Conservation (phyloP, 2,888 invertebrate species). For the Helicoverpa assulta region DNA sequence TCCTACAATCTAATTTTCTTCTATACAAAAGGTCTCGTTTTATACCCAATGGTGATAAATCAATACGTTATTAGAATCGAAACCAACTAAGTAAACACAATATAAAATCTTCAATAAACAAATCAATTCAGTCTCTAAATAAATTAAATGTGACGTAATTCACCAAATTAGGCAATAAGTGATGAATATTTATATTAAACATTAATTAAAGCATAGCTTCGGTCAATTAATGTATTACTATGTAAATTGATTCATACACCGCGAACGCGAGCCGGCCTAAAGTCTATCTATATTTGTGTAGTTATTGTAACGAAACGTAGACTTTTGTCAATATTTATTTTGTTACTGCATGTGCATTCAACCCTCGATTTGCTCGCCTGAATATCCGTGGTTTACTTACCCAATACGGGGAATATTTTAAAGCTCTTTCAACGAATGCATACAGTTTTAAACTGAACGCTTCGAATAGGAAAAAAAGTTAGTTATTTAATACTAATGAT, state of each 20-base stretch:
- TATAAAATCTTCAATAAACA: constrained; percentile 4
- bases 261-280: constrained; percentile 14
- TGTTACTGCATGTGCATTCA: constrained; percentile 39
- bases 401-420: constrained; percentile 29
- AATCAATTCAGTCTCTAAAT: constrained; percentile 19
- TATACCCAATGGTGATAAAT: not conserved
- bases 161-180: constrained; percentile 36
- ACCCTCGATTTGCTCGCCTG: constrained; percentile 10
- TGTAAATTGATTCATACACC: constrained; percentile 52
- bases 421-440: constrained; percentile 20
- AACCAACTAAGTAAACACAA: constrained; percentile 4
- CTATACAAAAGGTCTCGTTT: too few species aligned
- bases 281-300: constrained; percentile 12
- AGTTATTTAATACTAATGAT: not conserved
- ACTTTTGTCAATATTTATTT: constrained; percentile 43
- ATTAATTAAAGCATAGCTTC: constrained; percentile 48
- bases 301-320: constrained; percentile 8
- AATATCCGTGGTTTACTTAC: constrained; percentile 37
- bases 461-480: not conserved
- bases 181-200: constrained; percentile 42
- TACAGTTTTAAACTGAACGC: constrained; percentile 9
- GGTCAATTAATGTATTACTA: constrained; percentile 48
- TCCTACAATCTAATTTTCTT: too few species aligned
- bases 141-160: constrained; percentile 19
- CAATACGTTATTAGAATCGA: not conserved